Evolutionary conservation across 2,888 invertebrate species (phyloP), one percentile per base, ranked within the genome.

Genomic region (Belgica antarctica): DNA sequence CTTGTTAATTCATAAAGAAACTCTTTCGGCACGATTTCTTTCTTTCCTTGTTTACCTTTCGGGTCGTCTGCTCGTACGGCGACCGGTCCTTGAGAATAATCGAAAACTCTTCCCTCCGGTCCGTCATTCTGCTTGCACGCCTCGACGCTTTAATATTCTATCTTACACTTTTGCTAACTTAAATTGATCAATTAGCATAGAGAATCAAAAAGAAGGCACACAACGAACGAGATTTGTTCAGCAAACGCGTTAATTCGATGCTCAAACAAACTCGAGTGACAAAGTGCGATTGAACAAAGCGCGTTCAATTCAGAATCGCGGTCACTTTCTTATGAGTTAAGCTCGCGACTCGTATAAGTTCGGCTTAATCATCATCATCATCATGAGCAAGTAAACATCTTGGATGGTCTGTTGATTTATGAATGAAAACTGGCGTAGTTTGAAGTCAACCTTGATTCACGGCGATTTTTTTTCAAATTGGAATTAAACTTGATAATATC

Each of bases 21-120:
- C 2, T 41, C 15, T 41, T 2, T 10, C 12, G 12, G 34, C 7
- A 34, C 15, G 15, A 41, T 41, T 41, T 27, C 24, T 17, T 19
- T 17, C 24, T 22, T 24, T 36, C 68, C 34, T 57, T 68, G 68
- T 1, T n/a, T n/a, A 68, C 22, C 4, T 8, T 57, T 17, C 57
- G 27, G 4, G 31, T 3, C n/a, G n/a, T n/a, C n/a, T n/a, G n/a
- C n/a, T n/a, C n/a, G 34, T 68, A 68, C 1, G 68, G 68, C 5
- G 68, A 68, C 8, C 24, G 28, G 12, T 68, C 34, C 34, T 34
- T 34, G 7, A 34, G 12, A 34, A 34, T 34, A 8, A n/a, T n/a
- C n/a, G n/a, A n/a, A n/a, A 34, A 12, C 34, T 34, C 34, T 34
- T 12, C 34, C 7, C 34, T 7, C 34, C 12, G 34, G 7, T 34